Conservation (phyloP, 2,113 vertebrate genomes). For the Dissostichus mawsoni region DNA sequence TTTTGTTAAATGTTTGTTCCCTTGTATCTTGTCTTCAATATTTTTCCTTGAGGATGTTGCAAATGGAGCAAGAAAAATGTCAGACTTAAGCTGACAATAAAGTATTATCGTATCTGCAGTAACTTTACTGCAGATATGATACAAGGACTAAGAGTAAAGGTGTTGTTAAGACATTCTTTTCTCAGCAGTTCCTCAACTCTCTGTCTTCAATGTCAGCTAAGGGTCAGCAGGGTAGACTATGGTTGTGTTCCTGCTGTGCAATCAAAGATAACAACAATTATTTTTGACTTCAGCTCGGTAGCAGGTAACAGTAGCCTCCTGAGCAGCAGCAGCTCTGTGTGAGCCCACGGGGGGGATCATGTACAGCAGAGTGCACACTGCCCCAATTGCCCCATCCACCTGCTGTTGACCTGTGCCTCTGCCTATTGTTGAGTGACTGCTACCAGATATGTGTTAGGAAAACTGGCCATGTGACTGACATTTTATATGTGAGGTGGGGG, state of each 20-base stretch:
- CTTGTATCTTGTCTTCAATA: too few relatives aligned
- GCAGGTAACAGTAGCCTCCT: constrained; percentile 40
- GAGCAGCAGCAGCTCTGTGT: constrained; percentile 39
- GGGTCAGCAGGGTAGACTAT: constrained; percentile 27
- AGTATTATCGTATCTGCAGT: neutral
- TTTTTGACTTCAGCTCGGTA: constrained; percentile 43
- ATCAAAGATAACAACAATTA: constrained; percentile 39
- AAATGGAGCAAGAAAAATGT: too few relatives aligned
- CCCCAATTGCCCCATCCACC: constrained; percentile 33
- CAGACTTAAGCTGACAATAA: too few relatives aligned
- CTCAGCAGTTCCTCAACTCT: neutral
- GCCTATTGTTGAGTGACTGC: constrained; percentile 54
- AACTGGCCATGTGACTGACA: constrained; percentile 50
- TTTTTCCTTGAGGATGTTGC: too few relatives aligned
- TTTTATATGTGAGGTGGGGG: constrained; percentile 27
- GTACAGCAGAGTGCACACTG: constrained; percentile 27
- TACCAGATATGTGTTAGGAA: constrained; percentile 60
- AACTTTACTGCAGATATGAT: neutral
- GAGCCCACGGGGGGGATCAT: neutral
- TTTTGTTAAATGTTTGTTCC: too few relatives aligned
- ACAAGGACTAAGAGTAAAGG: neutral
- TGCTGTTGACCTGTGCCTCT: constrained; percentile 59
- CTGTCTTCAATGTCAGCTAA: constrained; percentile 3
- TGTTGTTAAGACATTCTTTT: neutral
- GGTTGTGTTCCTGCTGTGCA: constrained; percentile 11